Percentiles rank a stretch among this genome's conserved stretches.
phyloP scores from a whole-genome alignment of 2,113 vertebrate genomes.

The Indicator maculatus region DNA sequence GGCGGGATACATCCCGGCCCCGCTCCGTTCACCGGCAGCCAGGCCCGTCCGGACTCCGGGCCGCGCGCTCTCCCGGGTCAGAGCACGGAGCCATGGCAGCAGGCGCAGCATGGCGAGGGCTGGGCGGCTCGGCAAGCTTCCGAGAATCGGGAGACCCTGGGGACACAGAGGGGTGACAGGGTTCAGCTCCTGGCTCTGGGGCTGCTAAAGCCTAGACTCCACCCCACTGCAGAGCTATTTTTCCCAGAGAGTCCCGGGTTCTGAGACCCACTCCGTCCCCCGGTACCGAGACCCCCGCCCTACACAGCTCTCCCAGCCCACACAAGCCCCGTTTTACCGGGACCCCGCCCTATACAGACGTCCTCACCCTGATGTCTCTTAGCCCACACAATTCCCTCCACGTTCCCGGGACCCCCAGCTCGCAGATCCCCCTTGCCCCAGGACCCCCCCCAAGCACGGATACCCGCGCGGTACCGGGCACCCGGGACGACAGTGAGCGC shows the following conservation, averaged over 20 bases:
- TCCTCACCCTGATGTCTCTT: not conserved
- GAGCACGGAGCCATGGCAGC: constrained; percentile 55
- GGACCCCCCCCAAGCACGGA: not conserved
- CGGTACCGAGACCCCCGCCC: no score
- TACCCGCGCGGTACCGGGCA: not conserved
- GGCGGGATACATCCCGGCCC: constrained; percentile 41
- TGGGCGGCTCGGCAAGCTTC: constrained; percentile 48
- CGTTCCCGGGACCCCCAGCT: not conserved
- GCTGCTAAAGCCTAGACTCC: not conserved
- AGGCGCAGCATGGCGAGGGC: constrained; percentile 64
- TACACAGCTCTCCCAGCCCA: not conserved
- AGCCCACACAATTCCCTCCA: no score
- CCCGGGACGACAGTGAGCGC: no score
- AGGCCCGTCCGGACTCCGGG: constrained; percentile 29
- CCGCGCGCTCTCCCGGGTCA: constrained; percentile 42
- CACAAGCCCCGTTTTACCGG: not conserved
- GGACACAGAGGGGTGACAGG: not conserved
- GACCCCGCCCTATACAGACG: not conserved
- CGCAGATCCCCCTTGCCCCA: not conserved
- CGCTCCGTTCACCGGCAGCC: constrained; percentile 30
- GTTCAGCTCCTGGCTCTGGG: fast-evolving
- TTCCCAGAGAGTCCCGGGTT: not conserved
- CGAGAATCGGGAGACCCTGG: constrained; percentile 47
- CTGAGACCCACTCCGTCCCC: not conserved
- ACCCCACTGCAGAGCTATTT: no score